Conservation (phyloP, 2,113 vertebrate genomes). For the Prionailurus bengalensis region DNA sequence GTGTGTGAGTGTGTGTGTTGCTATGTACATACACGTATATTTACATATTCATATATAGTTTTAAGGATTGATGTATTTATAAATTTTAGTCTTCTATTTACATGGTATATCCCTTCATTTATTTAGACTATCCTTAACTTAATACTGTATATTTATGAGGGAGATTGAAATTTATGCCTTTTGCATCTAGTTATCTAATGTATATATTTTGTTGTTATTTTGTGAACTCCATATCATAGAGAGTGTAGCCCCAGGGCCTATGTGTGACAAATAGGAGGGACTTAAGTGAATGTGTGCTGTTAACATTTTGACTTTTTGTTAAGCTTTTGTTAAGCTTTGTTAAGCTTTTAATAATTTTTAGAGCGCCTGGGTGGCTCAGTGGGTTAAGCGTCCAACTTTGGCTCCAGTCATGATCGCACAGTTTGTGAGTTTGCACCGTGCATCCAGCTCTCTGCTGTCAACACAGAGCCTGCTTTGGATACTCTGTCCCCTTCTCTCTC, state of each 20-base stretch:
- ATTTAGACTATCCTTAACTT: neutral
- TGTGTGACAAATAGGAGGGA: neutral
- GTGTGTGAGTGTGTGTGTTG: neutral
- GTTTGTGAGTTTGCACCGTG: too few relatives aligned
- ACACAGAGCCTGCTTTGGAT: too few relatives aligned
- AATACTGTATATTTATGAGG: neutral
- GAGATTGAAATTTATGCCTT: neutral
- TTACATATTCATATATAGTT: neutral
- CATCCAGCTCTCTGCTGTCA: too few relatives aligned
- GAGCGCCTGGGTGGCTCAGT: neutral
- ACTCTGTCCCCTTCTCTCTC: too few relatives aligned
- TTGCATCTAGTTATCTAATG: neutral
- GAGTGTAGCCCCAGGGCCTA: neutral
- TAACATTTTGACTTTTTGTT: neutral
- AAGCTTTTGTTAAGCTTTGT: slow-evolving; percentile 32
- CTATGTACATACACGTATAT: neutral
- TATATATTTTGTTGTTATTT: neutral
- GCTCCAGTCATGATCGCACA: too few relatives aligned
- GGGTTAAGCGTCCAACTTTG: too few relatives aligned
- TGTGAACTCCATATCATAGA: neutral
- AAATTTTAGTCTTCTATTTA: slow-evolving; percentile 38
- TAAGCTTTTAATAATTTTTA: slow-evolving; percentile 51
- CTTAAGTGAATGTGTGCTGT: neutral
- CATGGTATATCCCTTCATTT: neutral
- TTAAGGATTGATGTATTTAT: neutral